A percentile compares a stretch with the other conserved stretches of the same genome.
Evolutionary conservation across 2,888 invertebrate genomes (phyloP).

Genomic region (Drosophila dives): DNA sequence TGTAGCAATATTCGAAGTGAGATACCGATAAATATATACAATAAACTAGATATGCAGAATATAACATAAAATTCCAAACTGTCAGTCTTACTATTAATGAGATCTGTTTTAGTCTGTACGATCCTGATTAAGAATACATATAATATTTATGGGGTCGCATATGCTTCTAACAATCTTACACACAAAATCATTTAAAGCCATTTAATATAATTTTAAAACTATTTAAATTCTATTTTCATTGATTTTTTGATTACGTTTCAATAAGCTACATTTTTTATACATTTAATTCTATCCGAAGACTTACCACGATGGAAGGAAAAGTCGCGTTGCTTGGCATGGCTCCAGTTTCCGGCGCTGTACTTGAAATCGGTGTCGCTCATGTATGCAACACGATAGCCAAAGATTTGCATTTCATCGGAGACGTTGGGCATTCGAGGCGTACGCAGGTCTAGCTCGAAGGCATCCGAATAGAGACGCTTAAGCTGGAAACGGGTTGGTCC

Average conservation of each 20-base stretch:
- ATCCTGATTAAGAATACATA: no score
- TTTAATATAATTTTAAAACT: neutral
- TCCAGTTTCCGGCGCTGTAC: constrained; percentile 84
- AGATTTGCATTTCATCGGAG: constrained; percentile 83
- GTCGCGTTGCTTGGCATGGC: constrained; percentile 81
- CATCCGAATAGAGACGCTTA: constrained; percentile 82
- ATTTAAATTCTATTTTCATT: neutral
- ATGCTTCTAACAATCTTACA: no score
- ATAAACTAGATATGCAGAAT: no score
- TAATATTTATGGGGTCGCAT: no score
- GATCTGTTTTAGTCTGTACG: no score
- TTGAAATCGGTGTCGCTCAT: constrained; percentile 83
- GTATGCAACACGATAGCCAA: constrained; percentile 83
- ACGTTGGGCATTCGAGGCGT: constrained; percentile 79
- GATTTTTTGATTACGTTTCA: neutral
- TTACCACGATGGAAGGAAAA: constrained; percentile 84
- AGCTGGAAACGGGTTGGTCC: constrained; percentile 84
- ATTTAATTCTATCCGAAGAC: constrained; percentile 22
- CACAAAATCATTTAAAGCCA: no score
- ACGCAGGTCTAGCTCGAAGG: constrained; percentile 84
- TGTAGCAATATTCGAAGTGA: no score
- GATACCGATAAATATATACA: no score
- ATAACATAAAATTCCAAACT: no score
- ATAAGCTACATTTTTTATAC: neutral
- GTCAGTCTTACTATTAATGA: no score